Percentiles rank a stretch among this genome's conserved stretches.
Evolutionary conservation across 2,113 vertebrate genomes (phyloP).

Genomic region (Dermatemys mawii): DNA sequence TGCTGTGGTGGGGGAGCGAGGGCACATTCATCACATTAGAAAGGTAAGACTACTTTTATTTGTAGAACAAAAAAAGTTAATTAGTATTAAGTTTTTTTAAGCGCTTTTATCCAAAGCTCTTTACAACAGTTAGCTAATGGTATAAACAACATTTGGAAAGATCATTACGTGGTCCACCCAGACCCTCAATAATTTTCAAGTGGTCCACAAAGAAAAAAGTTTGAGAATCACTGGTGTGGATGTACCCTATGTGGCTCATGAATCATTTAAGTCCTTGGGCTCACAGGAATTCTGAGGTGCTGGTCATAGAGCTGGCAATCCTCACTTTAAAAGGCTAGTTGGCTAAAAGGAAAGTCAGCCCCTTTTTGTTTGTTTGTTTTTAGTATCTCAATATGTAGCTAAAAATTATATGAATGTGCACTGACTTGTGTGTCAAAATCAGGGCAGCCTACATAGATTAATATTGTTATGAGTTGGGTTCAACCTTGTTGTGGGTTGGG

Average conservation of each 20-base stretch:
- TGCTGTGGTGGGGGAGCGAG: too few species aligned
- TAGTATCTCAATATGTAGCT: rapidly evolving
- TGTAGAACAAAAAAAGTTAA: too few species aligned
- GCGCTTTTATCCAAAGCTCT: too few species aligned
- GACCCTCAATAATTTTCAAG: too few species aligned
- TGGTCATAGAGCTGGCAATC: not conserved
- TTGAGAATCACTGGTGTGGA: too few species aligned
- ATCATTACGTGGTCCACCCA: too few species aligned
- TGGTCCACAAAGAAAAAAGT: too few species aligned
- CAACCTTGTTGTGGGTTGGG: not conserved
- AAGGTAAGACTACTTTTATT: too few species aligned
- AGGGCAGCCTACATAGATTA: not conserved
- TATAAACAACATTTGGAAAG: too few species aligned
- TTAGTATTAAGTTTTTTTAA: too few species aligned
- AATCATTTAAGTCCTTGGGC: not conserved
- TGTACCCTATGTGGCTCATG: rapidly evolving
- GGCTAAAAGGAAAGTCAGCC: not conserved
- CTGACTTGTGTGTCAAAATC: not conserved
- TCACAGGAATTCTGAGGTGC: not conserved
- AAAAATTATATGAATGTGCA: not conserved
- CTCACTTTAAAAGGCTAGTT: not conserved
- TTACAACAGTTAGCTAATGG: too few species aligned
- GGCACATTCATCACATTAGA: too few species aligned
- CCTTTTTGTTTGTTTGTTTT: not conserved
- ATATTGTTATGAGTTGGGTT: not conserved